A percentile compares a stretch with the other conserved stretches of the same genome.
Conservation (phyloP, 2,113 vertebrate species). For the Atractosteus spatula region DNA sequence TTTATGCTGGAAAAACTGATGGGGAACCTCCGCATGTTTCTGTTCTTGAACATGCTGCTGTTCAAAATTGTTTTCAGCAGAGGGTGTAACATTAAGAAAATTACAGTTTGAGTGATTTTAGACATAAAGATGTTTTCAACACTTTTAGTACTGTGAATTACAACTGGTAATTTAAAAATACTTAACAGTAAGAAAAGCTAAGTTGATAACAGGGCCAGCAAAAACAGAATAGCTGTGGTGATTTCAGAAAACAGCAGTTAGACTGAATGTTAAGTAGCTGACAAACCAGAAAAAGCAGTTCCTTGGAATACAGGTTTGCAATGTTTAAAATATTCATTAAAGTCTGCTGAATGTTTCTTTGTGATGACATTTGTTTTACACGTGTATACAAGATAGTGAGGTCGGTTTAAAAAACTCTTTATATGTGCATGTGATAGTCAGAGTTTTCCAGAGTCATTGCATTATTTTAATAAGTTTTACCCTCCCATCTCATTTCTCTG, state of each 20-base stretch:
- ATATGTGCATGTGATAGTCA: neutral
- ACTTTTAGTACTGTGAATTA: no score
- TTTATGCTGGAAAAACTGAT: no score
- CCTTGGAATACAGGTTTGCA: neutral
- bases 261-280: neutral
- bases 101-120: no score
- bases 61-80: no score
- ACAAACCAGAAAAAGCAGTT: neutral
- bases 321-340: no score
- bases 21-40: no score
- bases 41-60: no score
- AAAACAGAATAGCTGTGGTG: constrained; percentile 12
- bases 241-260: no score
- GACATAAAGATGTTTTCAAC: no score
- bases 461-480: neutral
- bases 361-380: neutral
- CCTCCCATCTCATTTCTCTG: constrained; percentile 28
- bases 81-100: no score
- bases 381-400: neutral
- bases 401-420: neutral
- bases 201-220: neutral
- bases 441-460: neutral
- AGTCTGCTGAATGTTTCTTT: neutral
- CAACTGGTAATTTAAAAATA: no score
- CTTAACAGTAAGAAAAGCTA: no score